phyloP scores from a whole-genome alignment of 1,140 invertebrate genomes.

The Diachasmimorpha longicaudata region DNA sequence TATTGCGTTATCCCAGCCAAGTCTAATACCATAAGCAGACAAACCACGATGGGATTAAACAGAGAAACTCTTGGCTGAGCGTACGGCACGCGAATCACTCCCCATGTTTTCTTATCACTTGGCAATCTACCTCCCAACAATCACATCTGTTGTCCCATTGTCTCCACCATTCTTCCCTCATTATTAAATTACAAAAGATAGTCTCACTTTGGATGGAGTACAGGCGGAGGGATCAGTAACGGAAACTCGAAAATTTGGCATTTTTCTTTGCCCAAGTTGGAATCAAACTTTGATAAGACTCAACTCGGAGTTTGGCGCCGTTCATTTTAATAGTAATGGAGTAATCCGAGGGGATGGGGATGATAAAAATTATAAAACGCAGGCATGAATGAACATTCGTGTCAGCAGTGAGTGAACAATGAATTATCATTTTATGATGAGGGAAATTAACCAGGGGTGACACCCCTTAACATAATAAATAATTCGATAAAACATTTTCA shows the following conservation, averaged over 20 bases:
- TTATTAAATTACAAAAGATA: slow-evolving; percentile 20
- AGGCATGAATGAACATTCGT: too few species aligned
- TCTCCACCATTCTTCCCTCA: slow-evolving; percentile 21
- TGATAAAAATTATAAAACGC: too few species aligned
- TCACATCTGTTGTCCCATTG: slow-evolving; percentile 16
- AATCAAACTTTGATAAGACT: background rate
- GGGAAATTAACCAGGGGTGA: too few species aligned
- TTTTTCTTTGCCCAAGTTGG: background rate
- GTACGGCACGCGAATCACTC: background rate
- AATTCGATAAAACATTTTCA: too few species aligned
- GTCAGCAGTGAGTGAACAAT: too few species aligned
- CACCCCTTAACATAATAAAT: too few species aligned
- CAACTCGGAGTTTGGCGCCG: too few species aligned
- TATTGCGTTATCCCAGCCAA: slow-evolving; percentile 41
- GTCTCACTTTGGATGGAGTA: background rate
- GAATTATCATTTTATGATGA: too few species aligned
- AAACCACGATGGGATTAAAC: slow-evolving; percentile 44
- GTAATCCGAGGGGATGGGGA: too few species aligned
- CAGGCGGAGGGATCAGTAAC: background rate
- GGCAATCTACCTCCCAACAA: slow-evolving; percentile 15
- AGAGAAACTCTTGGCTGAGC: slow-evolving; percentile 10
- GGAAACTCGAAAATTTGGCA: background rate
- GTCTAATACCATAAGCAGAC: slow-evolving; percentile 53
- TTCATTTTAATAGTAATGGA: too few species aligned
- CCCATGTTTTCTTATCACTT: slow-evolving; percentile 16